Base-by-base conservation (phyloP, 2,888 invertebrate species). In the Oxycera nigricornis region DNA sequence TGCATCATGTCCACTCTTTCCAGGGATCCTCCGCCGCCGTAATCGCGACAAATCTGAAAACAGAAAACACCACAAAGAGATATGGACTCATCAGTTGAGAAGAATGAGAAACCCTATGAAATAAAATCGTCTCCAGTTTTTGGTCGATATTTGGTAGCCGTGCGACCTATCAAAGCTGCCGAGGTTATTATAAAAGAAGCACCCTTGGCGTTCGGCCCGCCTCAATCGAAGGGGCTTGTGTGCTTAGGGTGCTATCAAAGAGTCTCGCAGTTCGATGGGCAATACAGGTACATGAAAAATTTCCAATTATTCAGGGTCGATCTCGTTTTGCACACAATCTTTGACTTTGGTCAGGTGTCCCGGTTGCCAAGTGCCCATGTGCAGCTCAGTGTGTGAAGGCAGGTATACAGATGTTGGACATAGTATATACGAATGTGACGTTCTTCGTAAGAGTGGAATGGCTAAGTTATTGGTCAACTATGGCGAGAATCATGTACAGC, bases 331-430 rank as follows among this genome's bases (percentile, higher is more conserved):
- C n/a, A n/a, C n/a, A n/a, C n/a, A n/a, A 35, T 11, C 6, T 7
- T 35, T 35, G 14, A 50, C 6, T n/a, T 68, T 41, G 79, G 79
- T 1, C 81, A 90, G 91, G 80, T 93, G 93, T 78, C 80, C 86
- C 1, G 86, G 85, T 4, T 95, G 95, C 82, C 89, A 89, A 31
- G 94, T 94, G 93, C 94, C 94, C 0, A 79, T 95, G 76, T 95
- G 95, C 83, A 87, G 88, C 59, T 79, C 82, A 30, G 83, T 86
- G 0, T 93, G 93, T 78, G 82, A 85, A 0, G 90, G 91, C 0
- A 79, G 86, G 1, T 84, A 87, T 55, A 84, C 85, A 73, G 82
- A 84, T 68, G 86, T 86, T 0, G 91, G 91, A 0, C 91, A 92
- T 81, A 89, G 88, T 0, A 78, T 81, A 0, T 84, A 86, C 77